These are phyloP conservation scores for Pagetopsis macropterus DNA, from an alignment of 2,797 vertebrate species.

Conservation along the genomic window DNA sequence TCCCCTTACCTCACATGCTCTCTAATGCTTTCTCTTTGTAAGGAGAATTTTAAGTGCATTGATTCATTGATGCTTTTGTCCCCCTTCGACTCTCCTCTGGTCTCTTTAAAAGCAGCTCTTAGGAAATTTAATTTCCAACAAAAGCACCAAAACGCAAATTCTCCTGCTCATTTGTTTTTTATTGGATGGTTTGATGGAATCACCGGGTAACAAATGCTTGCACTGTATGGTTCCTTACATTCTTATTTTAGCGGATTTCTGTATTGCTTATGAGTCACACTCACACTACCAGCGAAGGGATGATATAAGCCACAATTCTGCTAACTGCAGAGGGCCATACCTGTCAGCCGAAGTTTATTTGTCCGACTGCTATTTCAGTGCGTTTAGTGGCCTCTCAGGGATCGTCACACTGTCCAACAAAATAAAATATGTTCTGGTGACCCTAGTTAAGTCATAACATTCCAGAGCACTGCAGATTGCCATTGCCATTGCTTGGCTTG, in stretches of 20 bases:
- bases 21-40: conserved; percentile 27
- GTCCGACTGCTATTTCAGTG: conserved; percentile 22
- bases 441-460: conserved; percentile 30
- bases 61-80: conserved; percentile 40
- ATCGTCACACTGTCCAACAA: conserved; percentile 31
- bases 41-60: conserved; percentile 47
- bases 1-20: conserved; percentile 36
- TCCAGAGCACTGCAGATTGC: conserved; percentile 5
- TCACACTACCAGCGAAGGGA: background rate
- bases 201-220: background rate
- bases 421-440: conserved; percentile 37
- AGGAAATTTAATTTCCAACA: conserved; percentile 13
- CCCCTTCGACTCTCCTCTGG: conserved; percentile 11
- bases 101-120: conserved; percentile 24
- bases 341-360: conserved; percentile 27
- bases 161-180: conserved; percentile 5
- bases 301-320: conserved; percentile 23
- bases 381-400: conserved; percentile 3
- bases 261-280: conserved; percentile 1
- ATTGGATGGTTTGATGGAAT: conserved; percentile 18
- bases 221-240: background rate
- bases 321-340: background rate
- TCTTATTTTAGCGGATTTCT: background rate
- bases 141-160: conserved; percentile 7
- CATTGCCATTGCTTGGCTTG: conserved; percentile 11